phyloP scores from a whole-genome alignment of 2,797 vertebrate genomes.

The Sebastes nivosus region DNA sequence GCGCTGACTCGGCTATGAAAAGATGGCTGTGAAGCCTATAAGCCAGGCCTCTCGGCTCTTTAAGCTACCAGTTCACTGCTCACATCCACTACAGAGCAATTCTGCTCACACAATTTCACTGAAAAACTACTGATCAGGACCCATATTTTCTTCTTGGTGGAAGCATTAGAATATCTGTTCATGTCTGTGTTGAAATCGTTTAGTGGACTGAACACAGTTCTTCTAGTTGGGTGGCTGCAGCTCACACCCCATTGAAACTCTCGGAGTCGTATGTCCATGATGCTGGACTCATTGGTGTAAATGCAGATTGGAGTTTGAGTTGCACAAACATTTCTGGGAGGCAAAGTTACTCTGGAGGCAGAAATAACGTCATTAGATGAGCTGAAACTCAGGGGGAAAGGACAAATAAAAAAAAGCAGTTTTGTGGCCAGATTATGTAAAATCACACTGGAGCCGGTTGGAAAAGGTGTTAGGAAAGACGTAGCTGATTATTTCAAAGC shows the following conservation, averaged over 20 bases:
- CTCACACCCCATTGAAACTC: conserved; percentile 35
- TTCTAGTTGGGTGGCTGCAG: conserved; percentile 47
- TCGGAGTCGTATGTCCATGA: not conserved
- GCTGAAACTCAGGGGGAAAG: conserved; percentile 21
- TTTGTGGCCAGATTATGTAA: not conserved
- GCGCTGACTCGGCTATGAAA: conserved; percentile 35
- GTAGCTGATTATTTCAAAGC: not conserved
- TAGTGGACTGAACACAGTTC: conserved; percentile 21
- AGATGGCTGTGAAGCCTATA: conserved; percentile 39
- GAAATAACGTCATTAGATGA: conserved; percentile 59
- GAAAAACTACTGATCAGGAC: conserved; percentile 23
- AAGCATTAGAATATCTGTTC: conserved; percentile 20
- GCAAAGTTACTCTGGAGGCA: conserved; percentile 42
- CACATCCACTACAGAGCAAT: conserved; percentile 26
- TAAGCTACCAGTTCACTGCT: conserved; percentile 42
- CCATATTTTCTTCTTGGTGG: conserved; percentile 30
- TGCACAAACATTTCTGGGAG: conserved; percentile 55
- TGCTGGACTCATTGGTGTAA: conserved; percentile 39
- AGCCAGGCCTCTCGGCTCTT: conserved; percentile 32
- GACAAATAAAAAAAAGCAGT: not conserved
- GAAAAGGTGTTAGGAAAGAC: not conserved
- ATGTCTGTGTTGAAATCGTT: conserved; percentile 25
- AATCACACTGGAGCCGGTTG: not conserved
- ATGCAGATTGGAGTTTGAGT: conserved; percentile 45
- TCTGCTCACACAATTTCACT: conserved; percentile 22